A percentile compares a stretch with the other conserved stretches of the same genome.
Evolutionary conservation across 1,140 invertebrate species (phyloP).

Genomic region (Ridgeia piscesae): DNA sequence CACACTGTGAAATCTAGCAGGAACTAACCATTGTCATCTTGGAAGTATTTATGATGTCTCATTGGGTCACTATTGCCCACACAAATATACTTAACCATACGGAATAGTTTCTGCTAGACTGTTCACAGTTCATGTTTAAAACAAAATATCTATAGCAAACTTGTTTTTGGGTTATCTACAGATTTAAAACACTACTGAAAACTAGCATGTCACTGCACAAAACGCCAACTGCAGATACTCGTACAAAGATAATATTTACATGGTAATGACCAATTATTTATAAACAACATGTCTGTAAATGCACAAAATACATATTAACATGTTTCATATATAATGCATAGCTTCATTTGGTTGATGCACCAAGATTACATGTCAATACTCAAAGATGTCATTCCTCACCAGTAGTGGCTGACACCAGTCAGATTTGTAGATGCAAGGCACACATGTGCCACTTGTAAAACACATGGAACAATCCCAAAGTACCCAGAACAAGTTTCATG

Average conservation of each 20-base stretch:
- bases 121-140: neutral
- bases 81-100: neutral
- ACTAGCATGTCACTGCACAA: neutral
- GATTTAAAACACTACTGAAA: neutral
- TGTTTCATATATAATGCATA: neutral
- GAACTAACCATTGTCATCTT: neutral
- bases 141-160: neutral
- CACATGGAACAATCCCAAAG: neutral
- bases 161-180: neutral
- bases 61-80: neutral
- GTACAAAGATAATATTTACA: slow-evolving; percentile 2
- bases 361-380: neutral
- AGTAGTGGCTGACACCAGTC: neutral
- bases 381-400: no score
- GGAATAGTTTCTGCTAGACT: neutral
- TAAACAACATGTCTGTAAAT: neutral
- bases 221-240: neutral
- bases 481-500: neutral
- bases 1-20: neutral
- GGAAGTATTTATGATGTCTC: neutral
- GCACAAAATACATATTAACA: no score
- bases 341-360: neutral
- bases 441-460: neutral
- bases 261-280: neutral
- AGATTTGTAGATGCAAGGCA: neutral